These are phyloP conservation scores for Ahaetulla prasina DNA, from an alignment of 2,113 vertebrate genomes.

Conservation along the genomic window DNA sequence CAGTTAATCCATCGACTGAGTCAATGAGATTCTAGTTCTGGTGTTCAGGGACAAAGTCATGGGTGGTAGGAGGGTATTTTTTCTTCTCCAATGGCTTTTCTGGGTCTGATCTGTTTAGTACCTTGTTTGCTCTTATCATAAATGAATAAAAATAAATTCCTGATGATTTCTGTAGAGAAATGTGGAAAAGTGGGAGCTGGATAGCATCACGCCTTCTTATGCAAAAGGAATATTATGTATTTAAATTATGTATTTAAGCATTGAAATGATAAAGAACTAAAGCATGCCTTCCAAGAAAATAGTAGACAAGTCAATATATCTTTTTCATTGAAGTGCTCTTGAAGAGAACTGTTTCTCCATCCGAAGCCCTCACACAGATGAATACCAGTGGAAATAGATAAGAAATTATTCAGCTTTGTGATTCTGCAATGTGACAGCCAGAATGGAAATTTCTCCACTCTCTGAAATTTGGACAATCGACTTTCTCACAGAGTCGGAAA, in stretches of 20 bases:
- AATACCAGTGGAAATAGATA: neutral
- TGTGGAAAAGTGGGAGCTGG: neutral
- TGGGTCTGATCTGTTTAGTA: neutral
- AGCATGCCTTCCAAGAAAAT: neutral
- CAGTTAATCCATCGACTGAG: neutral
- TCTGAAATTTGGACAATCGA: neutral
- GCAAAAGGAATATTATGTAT: neutral
- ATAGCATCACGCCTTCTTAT: neutral
- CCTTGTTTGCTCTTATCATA: neutral
- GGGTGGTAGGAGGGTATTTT: neutral
- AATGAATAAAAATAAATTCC: neutral
- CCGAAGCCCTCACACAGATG: fast-evolving
- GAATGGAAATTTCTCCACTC: conserved; percentile 11
- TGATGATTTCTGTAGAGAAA: neutral
- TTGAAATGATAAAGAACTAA: neutral
- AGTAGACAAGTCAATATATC: neutral
- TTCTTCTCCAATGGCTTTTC: neutral
- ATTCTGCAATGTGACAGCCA: neutral
- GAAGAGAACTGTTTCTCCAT: fast-evolving
- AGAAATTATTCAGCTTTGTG: neutral
- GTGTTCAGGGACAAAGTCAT: neutral
- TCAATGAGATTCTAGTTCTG: neutral
- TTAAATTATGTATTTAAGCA: too few species aligned
- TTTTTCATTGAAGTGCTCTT: fast-evolving
- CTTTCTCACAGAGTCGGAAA: neutral